A percentile compares a stretch with the other conserved stretches of the same genome.
Evolutionary conservation across 2,113 vertebrate genomes (phyloP).

Genomic region (Amphiprion percula): DNA sequence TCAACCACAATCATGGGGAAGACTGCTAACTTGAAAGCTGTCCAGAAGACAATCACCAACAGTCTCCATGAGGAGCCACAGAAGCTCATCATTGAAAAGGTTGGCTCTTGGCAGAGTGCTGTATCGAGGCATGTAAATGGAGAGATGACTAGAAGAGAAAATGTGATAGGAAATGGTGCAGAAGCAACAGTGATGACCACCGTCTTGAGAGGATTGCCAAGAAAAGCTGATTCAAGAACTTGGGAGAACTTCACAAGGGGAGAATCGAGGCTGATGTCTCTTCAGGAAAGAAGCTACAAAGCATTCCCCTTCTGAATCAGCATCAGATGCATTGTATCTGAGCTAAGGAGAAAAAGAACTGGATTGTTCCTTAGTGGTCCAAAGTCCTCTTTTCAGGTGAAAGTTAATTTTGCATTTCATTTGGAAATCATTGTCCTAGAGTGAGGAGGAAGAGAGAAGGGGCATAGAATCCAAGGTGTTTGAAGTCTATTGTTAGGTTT

Average conservation of each 20-base stretch:
- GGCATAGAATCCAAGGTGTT: conserved; percentile 17
- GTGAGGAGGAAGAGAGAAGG: conserved; percentile 13
- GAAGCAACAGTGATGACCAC: neutral
- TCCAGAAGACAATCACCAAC: no score
- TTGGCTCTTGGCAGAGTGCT: neutral
- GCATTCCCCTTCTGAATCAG: no score
- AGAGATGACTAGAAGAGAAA: neutral
- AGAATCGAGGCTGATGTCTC: neutral
- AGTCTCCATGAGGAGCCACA: no score
- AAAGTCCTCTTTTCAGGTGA: no score
- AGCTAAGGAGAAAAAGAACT: no score
- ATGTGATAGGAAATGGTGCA: conserved; percentile 2
- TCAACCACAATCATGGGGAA: no score
- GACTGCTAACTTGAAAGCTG: no score
- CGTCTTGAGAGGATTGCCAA: no score
- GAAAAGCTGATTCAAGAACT: no score
- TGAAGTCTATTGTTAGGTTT: conserved; percentile 29
- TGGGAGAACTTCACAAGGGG: no score
- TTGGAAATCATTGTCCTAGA: conserved; percentile 29
- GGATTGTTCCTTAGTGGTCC: no score
- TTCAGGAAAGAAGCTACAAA: neutral
- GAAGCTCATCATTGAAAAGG: neutral
- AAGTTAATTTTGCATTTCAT: conserved; percentile 26
- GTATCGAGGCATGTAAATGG: neutral
- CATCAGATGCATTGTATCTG: no score